Evolutionary conservation across 2,797 vertebrate species (phyloP).

Genomic region (Okamejei kenojei): DNA sequence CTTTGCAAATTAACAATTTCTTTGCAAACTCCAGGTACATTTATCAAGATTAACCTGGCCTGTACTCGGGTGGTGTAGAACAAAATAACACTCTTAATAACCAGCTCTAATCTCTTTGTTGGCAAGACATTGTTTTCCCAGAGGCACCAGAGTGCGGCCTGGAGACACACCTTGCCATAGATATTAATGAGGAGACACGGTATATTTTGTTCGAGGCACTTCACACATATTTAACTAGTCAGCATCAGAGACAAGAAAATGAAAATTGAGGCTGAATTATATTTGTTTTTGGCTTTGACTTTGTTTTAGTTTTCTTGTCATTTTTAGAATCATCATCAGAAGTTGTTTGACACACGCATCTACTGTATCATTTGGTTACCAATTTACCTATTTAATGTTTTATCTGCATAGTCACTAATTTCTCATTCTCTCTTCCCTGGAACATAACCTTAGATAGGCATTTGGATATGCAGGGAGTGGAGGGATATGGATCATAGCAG

Average conservation of each 20-base stretch:
- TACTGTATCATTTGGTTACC: not conserved
- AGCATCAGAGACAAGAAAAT: not conserved
- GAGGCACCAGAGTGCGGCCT: not conserved
- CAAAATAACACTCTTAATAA: constrained; percentile 14
- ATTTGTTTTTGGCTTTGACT: not conserved
- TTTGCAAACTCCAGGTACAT: not conserved
- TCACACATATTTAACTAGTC: not conserved
- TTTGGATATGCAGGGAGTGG: no score
- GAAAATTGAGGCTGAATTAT: not conserved
- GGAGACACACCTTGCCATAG: not conserved
- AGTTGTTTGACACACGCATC: not conserved
- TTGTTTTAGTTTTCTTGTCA: not conserved
- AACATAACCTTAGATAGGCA: not conserved
- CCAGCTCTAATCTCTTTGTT: constrained; percentile 20
- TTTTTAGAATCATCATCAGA: not conserved
- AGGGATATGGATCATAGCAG: no score
- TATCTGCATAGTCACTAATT: not conserved
- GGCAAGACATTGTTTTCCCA: not conserved
- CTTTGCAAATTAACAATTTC: not conserved
- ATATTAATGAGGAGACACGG: constrained; percentile 12
- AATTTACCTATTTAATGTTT: not conserved
- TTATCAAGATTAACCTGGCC: constrained; percentile 25
- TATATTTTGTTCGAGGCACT: not conserved
- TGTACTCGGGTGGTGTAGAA: not conserved
- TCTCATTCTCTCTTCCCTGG: not conserved